phyloP scores from a whole-genome alignment of 92 coral and sea anemone species.

The Porites evermanni region DNA sequence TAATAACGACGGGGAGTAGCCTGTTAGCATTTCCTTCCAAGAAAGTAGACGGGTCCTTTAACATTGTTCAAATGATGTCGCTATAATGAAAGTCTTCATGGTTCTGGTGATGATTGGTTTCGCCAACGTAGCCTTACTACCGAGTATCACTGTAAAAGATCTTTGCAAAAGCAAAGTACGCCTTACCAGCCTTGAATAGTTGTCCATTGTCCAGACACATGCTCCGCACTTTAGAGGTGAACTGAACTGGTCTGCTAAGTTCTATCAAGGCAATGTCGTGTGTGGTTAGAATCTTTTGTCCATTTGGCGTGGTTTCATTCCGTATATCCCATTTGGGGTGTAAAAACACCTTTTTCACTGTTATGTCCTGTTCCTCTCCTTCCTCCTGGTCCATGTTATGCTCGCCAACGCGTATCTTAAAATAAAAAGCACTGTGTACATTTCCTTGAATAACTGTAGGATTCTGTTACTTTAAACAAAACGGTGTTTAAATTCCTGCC shows the following conservation, averaged over 20 bases:
- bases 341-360: slow-evolving; percentile 63
- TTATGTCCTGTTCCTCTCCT: slow-evolving; percentile 77
- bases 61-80: too few relatives aligned
- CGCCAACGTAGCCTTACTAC: too few relatives aligned
- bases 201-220: slow-evolving; percentile 73
- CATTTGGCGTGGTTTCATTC: slow-evolving; percentile 57
- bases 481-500: neutral
- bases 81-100: too few relatives aligned
- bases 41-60: too few relatives aligned
- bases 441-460: neutral
- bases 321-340: slow-evolving; percentile 88
- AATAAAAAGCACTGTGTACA: neutral
- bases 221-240: slow-evolving; percentile 66
- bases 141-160: too few relatives aligned
- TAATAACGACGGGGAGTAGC: too few relatives aligned
- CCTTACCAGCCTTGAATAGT: slow-evolving; percentile 72
- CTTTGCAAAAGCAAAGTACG: neutral
- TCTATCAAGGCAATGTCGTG: slow-evolving; percentile 86
- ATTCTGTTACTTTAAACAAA: neutral
- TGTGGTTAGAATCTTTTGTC: slow-evolving; percentile 68
- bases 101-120: too few relatives aligned
- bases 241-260: slow-evolving; percentile 71
- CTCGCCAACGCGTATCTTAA: slow-evolving; percentile 87
- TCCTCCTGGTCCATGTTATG: slow-evolving; percentile 74
- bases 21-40: too few relatives aligned